Base-by-base conservation (phyloP, 2,888 invertebrate species). In the Pristionchus mayeri region DNA sequence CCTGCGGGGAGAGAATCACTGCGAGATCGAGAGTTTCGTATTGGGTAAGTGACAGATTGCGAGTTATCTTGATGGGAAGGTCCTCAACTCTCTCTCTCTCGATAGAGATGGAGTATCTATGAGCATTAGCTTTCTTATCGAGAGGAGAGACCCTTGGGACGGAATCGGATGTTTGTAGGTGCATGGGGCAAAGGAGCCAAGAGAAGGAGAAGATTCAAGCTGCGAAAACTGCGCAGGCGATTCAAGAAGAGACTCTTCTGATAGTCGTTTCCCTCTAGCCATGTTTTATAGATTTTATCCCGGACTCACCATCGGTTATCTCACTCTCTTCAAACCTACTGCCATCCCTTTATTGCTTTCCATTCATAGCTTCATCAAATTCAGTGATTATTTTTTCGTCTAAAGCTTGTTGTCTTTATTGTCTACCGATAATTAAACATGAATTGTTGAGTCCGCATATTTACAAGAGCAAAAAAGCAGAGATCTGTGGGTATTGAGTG, bases 11-110 rank as follows among this genome's bases (percentile, higher is more conserved):
- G 93, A 93, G 84, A 96, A 97, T 94, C 97, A 97, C 93, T 96
- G 96, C 91, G 96, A 95, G 88, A 97, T 98, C 92, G 98, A 98
- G 93, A 95, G 95, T 2, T 97, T 96, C 93, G 96, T 98, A 6
- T 94, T 98, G 78, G 96, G 89, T 78, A 52, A 78, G 85, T 54
- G 27, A 48, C 50, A 30, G 67, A 37, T 3, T 37, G 18, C 27
- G 9, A 63, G 30, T 63, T 82, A 63, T 63, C 44, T 50, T 54
- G 54, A 79, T 79, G 75, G 11, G 44, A 44, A 75, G 44, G 75
- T 11, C 40, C 44, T 48, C 11, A 44, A 21, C 24, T 44, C 44
- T 30, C 71, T 48, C 76, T 48, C 3, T 48, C 18, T 27, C 44
- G 24, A 24, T 67, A 37, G 7, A 76, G 44, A 76, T 48, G 50